Evolutionary conservation across 2,797 vertebrate species (phyloP), one percentile per base, ranked within the genome.

Genomic region (Meriones psammophilus): DNA sequence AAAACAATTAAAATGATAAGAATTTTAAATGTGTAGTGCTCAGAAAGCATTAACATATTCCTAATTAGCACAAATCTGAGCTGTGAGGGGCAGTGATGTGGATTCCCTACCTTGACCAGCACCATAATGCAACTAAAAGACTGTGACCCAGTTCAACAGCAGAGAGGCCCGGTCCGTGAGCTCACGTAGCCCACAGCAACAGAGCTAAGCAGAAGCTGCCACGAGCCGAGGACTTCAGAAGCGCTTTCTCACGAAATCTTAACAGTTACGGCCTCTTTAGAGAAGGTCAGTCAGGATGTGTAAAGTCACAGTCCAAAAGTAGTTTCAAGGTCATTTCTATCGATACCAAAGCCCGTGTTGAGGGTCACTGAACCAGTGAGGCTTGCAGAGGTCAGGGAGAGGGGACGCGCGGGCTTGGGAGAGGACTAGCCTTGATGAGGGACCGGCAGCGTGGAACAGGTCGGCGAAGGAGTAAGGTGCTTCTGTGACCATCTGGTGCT

Each of bases 41-140:
- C 56, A 89, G 30, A 78, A 94, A 89, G 18, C 54, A 94, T n/a
- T 54, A 36, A 30, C 7, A 50, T 81, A 46, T 83, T 94, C 5
- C 24, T 54, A 58, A 17, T 81, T 89, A 62, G 88, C 39, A 66
- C 24, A 88, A 77, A 76, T 56, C 36, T 64, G 36, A 81, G 33
- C 58, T 66, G 4, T 91, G 26, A 77, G 17, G 26, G 33, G 39
- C 64, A 81, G 8, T 74, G 81, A 69, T 68, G 56, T 20, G 26
- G 10, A 8, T 18, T 24, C 66, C 18, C 9, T 77, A 71, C 17
- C 71, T 76, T 90, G 84, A 78, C 36, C 50, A 64, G 69, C 14
- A 73, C 14, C 15, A 26, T 58, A 76, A 42, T 46, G 18, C 54
- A 66, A 80, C 33, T 56, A 36, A 69, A 86, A 71, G 85, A 80